phyloP scores from a whole-genome alignment of 2,113 vertebrate genomes.

The Crotalus helleri region DNA sequence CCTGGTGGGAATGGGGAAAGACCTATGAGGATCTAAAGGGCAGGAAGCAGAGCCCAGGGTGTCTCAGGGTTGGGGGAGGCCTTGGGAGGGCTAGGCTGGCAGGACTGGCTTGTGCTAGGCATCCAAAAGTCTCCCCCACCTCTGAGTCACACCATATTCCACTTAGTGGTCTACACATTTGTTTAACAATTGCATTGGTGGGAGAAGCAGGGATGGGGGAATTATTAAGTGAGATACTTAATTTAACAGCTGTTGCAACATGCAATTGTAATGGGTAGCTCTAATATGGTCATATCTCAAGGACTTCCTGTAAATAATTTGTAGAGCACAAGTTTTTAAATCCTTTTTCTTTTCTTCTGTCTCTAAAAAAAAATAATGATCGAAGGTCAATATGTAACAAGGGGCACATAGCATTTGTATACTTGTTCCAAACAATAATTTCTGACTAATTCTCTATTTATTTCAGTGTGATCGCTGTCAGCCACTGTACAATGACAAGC shows the following conservation, averaged over 20 bases:
- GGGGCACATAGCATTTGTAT: background rate
- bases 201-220: background rate
- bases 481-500: constrained; percentile 86
- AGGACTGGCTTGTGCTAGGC: background rate
- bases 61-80: background rate
- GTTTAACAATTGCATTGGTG: background rate
- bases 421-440: background rate
- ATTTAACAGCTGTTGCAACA: background rate
- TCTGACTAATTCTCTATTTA: background rate
- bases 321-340: constrained; percentile 6
- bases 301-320: constrained; percentile 13
- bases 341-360: background rate
- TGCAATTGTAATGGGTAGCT: background rate
- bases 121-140: background rate
- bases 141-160: background rate
- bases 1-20: background rate
- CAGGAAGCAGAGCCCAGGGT: background rate
- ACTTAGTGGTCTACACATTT: background rate
- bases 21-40: background rate
- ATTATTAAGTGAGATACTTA: background rate
- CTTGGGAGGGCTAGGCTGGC: background rate
- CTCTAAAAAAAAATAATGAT: background rate
- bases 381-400: background rate
- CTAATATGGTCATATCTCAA: background rate
- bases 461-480: constrained; percentile 83